Percentiles rank a stretch among this genome's conserved stretches.
Evolutionary conservation across 2,888 invertebrate genomes (phyloP).

Genomic region (Strigamia transsilvanica): DNA sequence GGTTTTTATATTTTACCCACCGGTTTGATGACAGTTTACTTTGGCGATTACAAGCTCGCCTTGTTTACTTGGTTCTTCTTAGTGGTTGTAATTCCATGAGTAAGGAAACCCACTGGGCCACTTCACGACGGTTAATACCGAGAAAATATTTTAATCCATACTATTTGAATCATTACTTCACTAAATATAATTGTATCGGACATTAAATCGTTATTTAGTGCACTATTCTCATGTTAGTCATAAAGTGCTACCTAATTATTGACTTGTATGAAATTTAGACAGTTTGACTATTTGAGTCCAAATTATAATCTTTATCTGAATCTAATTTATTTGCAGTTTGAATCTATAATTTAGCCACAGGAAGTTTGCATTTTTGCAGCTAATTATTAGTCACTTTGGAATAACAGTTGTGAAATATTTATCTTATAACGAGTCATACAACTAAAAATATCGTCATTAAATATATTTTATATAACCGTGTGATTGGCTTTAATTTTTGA

Average conservation of each 20-base stretch:
- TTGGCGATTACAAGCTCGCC: slow-evolving; percentile 28
- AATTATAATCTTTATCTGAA: neutral
- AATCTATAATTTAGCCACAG: slow-evolving; percentile 14
- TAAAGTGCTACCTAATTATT: too few relatives aligned
- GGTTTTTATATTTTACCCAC: slow-evolving; percentile 11
- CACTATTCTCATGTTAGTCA: too few relatives aligned
- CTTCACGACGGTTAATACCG: neutral
- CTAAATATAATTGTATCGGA: too few relatives aligned
- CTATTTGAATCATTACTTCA: neutral
- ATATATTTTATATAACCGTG: too few relatives aligned
- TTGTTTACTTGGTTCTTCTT: slow-evolving; percentile 48
- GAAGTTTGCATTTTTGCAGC: slow-evolving; percentile 4
- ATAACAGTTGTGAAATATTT: neutral
- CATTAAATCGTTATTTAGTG: too few relatives aligned
- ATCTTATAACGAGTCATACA: neutral
- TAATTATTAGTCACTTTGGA: slow-evolving; percentile 23
- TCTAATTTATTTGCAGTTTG: slow-evolving; percentile 13
- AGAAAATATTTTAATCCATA: neutral
- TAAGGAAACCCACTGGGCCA: neutral
- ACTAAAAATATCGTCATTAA: neutral
- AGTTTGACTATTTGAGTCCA: neutral
- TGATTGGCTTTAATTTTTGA: too few relatives aligned
- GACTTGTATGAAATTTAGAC: neutral
- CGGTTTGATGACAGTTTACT: slow-evolving; percentile 50
- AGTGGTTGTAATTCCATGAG: slow-evolving; percentile 42